Evolutionary conservation across 2,113 vertebrate genomes (phyloP), one percentile per base, ranked within the genome.

Genomic region (Chaenogobius annularis): DNA sequence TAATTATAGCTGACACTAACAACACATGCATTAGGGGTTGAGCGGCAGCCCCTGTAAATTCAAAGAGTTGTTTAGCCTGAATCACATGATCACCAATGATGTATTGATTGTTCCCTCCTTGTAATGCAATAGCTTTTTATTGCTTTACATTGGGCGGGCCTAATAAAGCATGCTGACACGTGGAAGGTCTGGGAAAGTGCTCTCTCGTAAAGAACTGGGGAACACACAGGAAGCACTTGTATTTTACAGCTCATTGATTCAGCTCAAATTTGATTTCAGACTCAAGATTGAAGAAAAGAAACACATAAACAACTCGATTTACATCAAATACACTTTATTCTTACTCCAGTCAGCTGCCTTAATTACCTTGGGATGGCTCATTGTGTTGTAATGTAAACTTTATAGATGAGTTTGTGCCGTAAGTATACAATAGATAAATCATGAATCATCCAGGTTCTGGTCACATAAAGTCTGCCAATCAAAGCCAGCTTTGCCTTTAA

Each of bases 61-160:
- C 58, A 20, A 59, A 3, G 63, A 47, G 61, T 40, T 55, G 64
- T 40, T 59, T 59, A 70, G 62, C 23, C 52, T 50, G 66, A 35
- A 2, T 12, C 72, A 56, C 81, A 80, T 72, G 66, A 85, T 88
- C 73, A 47, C 22, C 68, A 75, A 80, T 86, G 85, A 91, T 91
- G 87, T 82, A 90, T 90, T 86, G 88, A 92, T 89, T 77, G 62
- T 9, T 31, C 69, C 55, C 69, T 70, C 23, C 79, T 75, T 77
- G 77, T 87, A 82, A 87, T 85, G 84, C 75, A 75, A 89, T 89
- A 86, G 80, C 78, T 74, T 90, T 91, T 89, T 92, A 92, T 92
- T 89, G 84, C 85, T 83, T 86, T 88, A 80, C 83, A 86, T 71
- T 70, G 79, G 78, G 61, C 66, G 20, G 70, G 73, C 80, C 67